Percentiles rank a stretch among this genome's conserved stretches.
Evolutionary conservation across 2,113 vertebrate genomes (phyloP).

Genomic region (Oncorhynchus nerka): DNA sequence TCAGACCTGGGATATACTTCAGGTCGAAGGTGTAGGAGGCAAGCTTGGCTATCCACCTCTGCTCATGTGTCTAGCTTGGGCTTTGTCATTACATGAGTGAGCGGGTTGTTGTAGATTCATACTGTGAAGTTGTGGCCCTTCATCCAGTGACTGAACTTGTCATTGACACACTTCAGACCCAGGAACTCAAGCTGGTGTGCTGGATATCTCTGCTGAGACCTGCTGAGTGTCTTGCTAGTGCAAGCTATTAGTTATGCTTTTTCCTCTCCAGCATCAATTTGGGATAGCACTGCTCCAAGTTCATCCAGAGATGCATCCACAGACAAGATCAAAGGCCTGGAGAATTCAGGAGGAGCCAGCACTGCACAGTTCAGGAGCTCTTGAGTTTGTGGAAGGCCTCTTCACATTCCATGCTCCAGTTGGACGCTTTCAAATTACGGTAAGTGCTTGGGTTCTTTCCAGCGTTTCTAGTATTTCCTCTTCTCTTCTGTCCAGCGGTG

Average conservation of each 20-base stretch:
- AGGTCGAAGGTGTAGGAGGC: constrained; percentile 3
- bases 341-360: constrained; percentile 8
- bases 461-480: neutral
- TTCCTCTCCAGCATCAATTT: constrained; percentile 3
- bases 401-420: constrained; percentile 1
- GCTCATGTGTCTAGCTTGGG: constrained; percentile 17
- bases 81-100: neutral
- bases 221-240: constrained; percentile 1
- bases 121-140: neutral
- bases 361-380: neutral
- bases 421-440: neutral
- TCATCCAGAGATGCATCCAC: constrained; percentile 4
- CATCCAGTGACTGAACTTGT: neutral
- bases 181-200: neutral
- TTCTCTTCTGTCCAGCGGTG: neutral
- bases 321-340: constrained; percentile 2
- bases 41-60: constrained; percentile 24
- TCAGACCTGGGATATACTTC: constrained; percentile 19
- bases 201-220: constrained; percentile 2
- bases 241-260: constrained; percentile 12
- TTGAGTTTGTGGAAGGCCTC: neutral
- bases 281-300: constrained; percentile 8
- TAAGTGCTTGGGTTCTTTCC: neutral
- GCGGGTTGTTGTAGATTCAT: neutral
- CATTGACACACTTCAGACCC: neutral